These are phyloP conservation scores for Poecilobothrus nobilitatus DNA, from an alignment of 2,888 invertebrate species.

Conservation along the genomic window DNA sequence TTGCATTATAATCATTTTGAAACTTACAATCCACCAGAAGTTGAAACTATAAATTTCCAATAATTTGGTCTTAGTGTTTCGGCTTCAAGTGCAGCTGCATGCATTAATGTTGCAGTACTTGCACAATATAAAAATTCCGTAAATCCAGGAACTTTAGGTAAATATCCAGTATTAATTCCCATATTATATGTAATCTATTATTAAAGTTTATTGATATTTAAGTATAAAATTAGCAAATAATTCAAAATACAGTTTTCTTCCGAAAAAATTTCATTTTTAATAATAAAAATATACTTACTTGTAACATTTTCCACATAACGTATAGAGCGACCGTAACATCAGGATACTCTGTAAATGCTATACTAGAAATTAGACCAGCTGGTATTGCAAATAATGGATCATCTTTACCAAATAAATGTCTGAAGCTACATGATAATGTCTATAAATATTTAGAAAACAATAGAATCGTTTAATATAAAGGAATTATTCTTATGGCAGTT, in stretches of 20 bases:
- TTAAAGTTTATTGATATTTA: background rate
- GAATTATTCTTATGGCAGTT: no score
- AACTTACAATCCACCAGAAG: constrained; percentile 60
- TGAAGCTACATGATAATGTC: constrained; percentile 57
- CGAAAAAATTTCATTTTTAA: no score
- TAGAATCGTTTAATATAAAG: no score
- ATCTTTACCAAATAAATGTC: constrained; percentile 55
- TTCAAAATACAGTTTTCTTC: no score
- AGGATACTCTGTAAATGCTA: constrained; percentile 63
- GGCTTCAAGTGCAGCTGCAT: constrained; percentile 70
- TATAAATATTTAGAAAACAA: no score
- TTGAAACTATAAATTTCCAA: constrained; percentile 66
- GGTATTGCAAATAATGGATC: constrained; percentile 56
- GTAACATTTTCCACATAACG: constrained; percentile 72
- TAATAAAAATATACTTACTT: constrained; percentile 50
- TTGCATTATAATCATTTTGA: no score
- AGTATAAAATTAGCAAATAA: background rate
- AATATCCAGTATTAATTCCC: constrained; percentile 54
- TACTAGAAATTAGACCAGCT: constrained; percentile 62
- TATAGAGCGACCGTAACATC: constrained; percentile 73
- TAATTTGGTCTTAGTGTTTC: constrained; percentile 71
- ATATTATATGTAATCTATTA: constrained; percentile 59
- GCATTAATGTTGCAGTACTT: constrained; percentile 68
- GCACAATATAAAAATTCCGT: constrained; percentile 64
- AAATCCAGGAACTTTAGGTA: constrained; percentile 63